Conservation (phyloP, 2,113 vertebrate genomes). For the Oreochromis tanganicae region DNA sequence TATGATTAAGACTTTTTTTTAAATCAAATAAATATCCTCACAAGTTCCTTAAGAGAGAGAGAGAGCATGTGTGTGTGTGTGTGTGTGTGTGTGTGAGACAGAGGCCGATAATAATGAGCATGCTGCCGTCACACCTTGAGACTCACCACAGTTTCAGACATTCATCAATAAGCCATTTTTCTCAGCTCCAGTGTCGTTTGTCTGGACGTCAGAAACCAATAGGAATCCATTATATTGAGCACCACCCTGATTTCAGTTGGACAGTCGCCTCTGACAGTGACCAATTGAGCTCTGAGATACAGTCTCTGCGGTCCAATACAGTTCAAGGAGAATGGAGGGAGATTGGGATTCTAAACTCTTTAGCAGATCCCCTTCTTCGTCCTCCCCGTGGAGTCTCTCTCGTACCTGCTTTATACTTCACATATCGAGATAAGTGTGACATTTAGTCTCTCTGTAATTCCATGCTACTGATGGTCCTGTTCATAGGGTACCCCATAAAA, state of each 20-base stretch:
- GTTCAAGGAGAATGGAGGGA: constrained; percentile 35
- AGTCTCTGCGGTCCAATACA: constrained; percentile 35
- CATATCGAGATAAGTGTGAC: not conserved
- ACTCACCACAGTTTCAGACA: constrained; percentile 3
- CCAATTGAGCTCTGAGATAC: constrained; percentile 51
- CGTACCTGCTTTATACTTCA: not conserved
- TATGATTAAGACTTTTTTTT: not conserved
- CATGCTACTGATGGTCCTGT: not conserved
- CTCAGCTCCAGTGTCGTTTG: constrained; percentile 30
- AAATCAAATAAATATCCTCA: not conserved
- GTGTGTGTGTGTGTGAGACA: not conserved
- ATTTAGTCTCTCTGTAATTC: not conserved
- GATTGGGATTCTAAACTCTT: constrained; percentile 41
- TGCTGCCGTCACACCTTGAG: not conserved
- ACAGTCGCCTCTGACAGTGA: constrained; percentile 49
- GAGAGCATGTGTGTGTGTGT: accelerated
- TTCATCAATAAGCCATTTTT: constrained; percentile 56
- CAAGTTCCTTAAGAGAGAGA: not conserved
- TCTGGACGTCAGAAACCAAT: constrained; percentile 59
- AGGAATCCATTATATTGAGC: constrained; percentile 66
- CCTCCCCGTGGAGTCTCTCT: not conserved
- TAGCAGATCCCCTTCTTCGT: not conserved
- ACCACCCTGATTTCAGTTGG: constrained; percentile 31
- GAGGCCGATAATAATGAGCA: not conserved
- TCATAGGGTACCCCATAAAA: not conserved